phyloP scores from a whole-genome alignment of 2,888 invertebrate species.

The Resseliella maxima region DNA sequence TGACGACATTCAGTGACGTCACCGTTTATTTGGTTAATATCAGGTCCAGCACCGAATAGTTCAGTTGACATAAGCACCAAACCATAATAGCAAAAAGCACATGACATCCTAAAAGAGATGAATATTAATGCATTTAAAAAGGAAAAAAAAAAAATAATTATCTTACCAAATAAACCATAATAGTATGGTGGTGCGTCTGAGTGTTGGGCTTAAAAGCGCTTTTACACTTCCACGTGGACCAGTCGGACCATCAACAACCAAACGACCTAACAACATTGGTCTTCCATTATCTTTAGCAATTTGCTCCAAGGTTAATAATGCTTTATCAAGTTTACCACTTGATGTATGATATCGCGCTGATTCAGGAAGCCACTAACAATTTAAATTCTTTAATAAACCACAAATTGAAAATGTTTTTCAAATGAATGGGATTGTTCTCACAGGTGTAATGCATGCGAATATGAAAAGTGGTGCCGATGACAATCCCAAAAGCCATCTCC shows the following conservation, averaged over 20 bases:
- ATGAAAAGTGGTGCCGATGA: constrained; percentile 88
- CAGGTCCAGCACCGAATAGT: constrained; percentile 71
- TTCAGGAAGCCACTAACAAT: constrained; percentile 88
- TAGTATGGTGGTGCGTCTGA: constrained; percentile 84
- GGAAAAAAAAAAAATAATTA: constrained; percentile 21
- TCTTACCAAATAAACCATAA: constrained; percentile 93
- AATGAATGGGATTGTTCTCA: constrained; percentile 67
- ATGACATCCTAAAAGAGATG: constrained; percentile 78
- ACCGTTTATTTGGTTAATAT: constrained; percentile 58
- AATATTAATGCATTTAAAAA: not conserved
- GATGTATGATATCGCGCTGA: constrained; percentile 90
- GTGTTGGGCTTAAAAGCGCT: constrained; percentile 81
- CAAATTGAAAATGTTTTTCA: not conserved
- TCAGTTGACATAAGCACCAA: constrained; percentile 95
- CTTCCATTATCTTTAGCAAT: constrained; percentile 90
- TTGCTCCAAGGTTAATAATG: constrained; percentile 84
- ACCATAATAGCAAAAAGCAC: constrained; percentile 96
- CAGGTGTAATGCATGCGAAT: constrained; percentile 83
- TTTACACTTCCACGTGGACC: constrained; percentile 73
- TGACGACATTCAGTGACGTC: constrained; percentile 71
- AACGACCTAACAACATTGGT: constrained; percentile 85
- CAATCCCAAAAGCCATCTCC: constrained; percentile 91
- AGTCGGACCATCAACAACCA: constrained; percentile 80
- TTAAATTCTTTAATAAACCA: not conserved
- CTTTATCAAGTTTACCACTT: constrained; percentile 87